Conservation (phyloP, 2,797 vertebrate genomes). For the Anolis apletophallus region DNA sequence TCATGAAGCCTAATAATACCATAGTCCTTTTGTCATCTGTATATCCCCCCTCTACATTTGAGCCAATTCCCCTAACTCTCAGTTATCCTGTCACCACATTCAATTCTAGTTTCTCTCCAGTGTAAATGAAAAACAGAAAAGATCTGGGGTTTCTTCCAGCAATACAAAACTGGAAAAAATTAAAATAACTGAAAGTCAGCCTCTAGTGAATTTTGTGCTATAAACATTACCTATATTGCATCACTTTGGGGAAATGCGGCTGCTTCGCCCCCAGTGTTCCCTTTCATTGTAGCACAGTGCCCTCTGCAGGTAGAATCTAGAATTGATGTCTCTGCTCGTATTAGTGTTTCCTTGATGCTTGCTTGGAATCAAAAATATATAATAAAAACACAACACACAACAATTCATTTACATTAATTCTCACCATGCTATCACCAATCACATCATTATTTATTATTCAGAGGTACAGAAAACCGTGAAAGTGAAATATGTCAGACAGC, state of each 20-base stretch:
- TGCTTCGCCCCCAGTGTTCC: neutral
- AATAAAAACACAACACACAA: constrained; percentile 17
- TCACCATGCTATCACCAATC: neutral
- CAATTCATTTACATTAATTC: constrained; percentile 4
- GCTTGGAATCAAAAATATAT: neutral
- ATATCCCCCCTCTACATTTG: neutral
- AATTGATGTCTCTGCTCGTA: constrained; percentile 5
- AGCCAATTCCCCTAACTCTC: neutral
- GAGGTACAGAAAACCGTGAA: neutral
- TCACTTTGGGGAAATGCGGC: neutral
- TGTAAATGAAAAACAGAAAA: neutral
- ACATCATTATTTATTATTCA: neutral
- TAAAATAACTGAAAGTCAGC: neutral
- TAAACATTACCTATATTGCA: neutral
- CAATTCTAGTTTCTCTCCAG: neutral
- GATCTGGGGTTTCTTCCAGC: neutral
- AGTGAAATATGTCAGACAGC: neutral
- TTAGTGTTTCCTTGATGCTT: neutral
- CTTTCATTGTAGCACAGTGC: constrained; percentile 70
- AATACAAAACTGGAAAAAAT: neutral
- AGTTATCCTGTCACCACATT: neutral
- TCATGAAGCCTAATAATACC: neutral
- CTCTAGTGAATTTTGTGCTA: neutral
- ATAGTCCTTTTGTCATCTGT: neutral
- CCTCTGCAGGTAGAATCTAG: constrained; percentile 67